A percentile compares a stretch with the other conserved stretches of the same genome.
Evolutionary conservation across 2,113 vertebrate species (phyloP).

Genomic region (Eolophus roseicapilla): DNA sequence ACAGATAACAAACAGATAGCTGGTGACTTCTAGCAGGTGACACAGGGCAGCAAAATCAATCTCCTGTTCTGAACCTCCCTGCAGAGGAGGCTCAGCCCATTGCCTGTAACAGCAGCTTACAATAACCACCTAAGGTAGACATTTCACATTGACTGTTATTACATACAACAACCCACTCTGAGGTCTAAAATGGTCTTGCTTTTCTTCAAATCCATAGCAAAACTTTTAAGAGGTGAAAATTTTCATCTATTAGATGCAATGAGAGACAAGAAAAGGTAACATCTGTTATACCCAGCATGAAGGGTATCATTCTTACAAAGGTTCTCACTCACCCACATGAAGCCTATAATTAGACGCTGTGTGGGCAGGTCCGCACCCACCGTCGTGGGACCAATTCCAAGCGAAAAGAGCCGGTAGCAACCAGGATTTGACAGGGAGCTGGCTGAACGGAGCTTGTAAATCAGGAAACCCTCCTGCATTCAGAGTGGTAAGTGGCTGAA

Average conservation of each 20-base stretch:
- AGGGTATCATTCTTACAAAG: slow-evolving; percentile 9
- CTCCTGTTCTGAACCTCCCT: background rate
- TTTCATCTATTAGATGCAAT: background rate
- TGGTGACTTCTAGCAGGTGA: background rate
- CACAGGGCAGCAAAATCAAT: background rate
- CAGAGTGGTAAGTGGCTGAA: slow-evolving; percentile 38
- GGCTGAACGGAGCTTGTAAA: background rate
- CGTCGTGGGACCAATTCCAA: background rate
- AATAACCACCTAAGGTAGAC: background rate
- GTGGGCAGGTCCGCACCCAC: slow-evolving; percentile 57
- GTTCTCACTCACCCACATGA: slow-evolving; percentile 23
- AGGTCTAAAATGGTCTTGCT: background rate
- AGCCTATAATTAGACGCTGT: slow-evolving; percentile 9
- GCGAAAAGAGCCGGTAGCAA: background rate
- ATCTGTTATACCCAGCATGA: background rate
- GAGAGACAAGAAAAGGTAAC: background rate
- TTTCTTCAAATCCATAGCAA: background rate
- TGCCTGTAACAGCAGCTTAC: background rate
- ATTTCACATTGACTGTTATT: background rate
- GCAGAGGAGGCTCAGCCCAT: background rate
- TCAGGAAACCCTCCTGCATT: background rate
- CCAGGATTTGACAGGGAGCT: background rate
- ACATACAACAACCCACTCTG: background rate
- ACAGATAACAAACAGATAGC: background rate
- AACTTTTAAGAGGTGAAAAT: background rate